Evolutionary conservation across 2,113 vertebrate genomes (phyloP).

Genomic region (Nipponia nippon): DNA sequence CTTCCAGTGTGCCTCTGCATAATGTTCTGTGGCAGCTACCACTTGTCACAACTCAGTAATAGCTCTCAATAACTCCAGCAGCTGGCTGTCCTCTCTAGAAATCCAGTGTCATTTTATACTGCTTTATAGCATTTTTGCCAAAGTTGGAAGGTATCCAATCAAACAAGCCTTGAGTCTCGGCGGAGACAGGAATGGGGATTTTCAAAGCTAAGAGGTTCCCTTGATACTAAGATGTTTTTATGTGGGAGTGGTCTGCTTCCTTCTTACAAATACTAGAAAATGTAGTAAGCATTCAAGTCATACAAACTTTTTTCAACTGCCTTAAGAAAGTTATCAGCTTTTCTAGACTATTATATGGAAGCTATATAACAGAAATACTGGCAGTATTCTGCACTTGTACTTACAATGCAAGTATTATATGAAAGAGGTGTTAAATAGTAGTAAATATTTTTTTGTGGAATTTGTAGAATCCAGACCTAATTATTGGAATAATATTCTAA

Average conservation of each 20-base stretch:
- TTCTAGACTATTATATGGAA: background rate
- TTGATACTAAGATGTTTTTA: background rate
- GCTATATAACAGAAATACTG: background rate
- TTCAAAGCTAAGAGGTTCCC: background rate
- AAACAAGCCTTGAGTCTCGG: background rate
- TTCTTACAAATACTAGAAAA: background rate
- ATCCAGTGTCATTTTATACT: accelerated
- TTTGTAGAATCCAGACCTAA: background rate
- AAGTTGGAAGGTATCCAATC: accelerated
- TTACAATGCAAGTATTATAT: background rate
- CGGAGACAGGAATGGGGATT: background rate
- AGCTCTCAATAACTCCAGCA: background rate
- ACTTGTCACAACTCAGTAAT: background rate
- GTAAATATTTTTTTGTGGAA: background rate
- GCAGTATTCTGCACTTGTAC: background rate
- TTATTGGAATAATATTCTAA: background rate
- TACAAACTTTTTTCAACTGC: accelerated
- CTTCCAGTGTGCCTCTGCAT: background rate
- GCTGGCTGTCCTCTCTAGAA: background rate
- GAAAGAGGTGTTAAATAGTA: background rate
- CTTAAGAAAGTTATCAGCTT: background rate
- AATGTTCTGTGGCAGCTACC: background rate
- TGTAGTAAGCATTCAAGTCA: background rate
- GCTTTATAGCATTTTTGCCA: background rate
- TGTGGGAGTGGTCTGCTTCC: background rate